phyloP scores from a whole-genome alignment of 2,888 invertebrate species.

The Spodoptera exigua region DNA sequence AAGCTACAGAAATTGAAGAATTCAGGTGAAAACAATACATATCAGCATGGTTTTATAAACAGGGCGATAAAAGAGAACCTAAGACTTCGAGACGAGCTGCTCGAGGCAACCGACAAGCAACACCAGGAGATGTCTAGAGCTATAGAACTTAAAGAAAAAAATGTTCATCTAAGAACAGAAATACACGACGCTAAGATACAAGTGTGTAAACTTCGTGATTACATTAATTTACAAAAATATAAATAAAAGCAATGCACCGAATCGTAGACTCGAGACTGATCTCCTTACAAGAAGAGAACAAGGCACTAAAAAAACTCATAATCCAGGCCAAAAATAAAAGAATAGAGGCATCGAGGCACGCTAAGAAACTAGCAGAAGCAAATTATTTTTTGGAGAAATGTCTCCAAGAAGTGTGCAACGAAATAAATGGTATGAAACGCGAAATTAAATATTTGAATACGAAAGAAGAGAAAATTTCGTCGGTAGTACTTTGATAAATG shows the following conservation, averaged over 20 bases:
- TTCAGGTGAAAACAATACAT: conserved; percentile 32
- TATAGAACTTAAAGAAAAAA: conserved; percentile 77
- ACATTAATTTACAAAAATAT: conserved; percentile 31
- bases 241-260: conserved; percentile 44
- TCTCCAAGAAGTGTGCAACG: conserved; percentile 63
- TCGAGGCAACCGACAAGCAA: conserved; percentile 75
- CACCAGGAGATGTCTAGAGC: conserved; percentile 84
- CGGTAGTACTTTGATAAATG: conserved; percentile 12
- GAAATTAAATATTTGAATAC: conserved; percentile 43
- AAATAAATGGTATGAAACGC: conserved; percentile 65
- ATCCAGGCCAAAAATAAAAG: conserved; percentile 67
- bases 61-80: conserved; percentile 66
- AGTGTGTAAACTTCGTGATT: conserved; percentile 59
- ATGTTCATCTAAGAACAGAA: conserved; percentile 62
- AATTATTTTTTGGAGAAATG: conserved; percentile 75
- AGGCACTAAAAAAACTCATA: conserved; percentile 66
- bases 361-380: conserved; percentile 71
- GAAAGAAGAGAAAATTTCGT: conserved; percentile 3
- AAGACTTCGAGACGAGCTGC: conserved; percentile 63
- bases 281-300: conserved; percentile 68
- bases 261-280: conserved; percentile 56
- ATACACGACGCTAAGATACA: conserved; percentile 67
- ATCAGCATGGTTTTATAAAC: conserved; percentile 36
- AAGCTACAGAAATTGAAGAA: conserved; percentile 57
- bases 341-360: conserved; percentile 71